These are phyloP conservation scores for Drosophila saltans DNA, from an alignment of 1,140 invertebrate genomes.

Conservation along the genomic window DNA sequence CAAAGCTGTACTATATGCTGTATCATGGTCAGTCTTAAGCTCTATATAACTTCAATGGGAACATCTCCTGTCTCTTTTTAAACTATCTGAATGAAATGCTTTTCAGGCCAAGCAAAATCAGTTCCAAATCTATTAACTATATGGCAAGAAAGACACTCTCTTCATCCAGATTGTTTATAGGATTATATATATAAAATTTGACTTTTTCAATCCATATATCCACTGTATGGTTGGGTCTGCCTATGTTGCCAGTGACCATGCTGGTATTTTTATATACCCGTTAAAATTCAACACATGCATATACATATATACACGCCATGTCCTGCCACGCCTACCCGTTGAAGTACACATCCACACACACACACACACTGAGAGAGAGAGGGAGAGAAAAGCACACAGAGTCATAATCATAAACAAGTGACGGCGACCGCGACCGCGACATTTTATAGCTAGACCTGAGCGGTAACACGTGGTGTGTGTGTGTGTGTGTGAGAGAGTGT, in stretches of 20 bases:
- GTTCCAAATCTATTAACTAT: too few relatives aligned
- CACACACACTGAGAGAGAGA: slow-evolving; percentile 25
- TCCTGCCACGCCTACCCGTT: slow-evolving; percentile 36
- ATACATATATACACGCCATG: slow-evolving; percentile 42
- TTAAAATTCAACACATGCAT: slow-evolving; percentile 38
- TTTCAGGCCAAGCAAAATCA: too few relatives aligned
- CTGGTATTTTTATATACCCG: slow-evolving; percentile 58
- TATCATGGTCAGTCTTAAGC: too few relatives aligned
- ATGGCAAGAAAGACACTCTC: too few relatives aligned
- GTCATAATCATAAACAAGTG: slow-evolving; percentile 74
- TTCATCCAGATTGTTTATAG: too few relatives aligned
- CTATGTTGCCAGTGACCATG: slow-evolving; percentile 32
- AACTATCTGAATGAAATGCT: too few relatives aligned
- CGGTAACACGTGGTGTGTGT: slow-evolving; percentile 2
- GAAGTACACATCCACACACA: slow-evolving; percentile 26
- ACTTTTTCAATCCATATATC: neutral
- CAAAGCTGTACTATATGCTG: too few relatives aligned
- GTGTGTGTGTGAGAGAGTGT: neutral
- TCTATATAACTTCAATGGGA: too few relatives aligned
- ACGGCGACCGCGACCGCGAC: slow-evolving; percentile 64
- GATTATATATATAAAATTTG: too few relatives aligned
- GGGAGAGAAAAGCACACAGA: slow-evolving; percentile 16
- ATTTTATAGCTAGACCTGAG: slow-evolving; percentile 60
- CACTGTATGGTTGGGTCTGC: slow-evolving; percentile 23
- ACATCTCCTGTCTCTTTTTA: too few relatives aligned